phyloP scores from a whole-genome alignment of 1,140 invertebrate species.

The Ostrea denselamellosa region DNA sequence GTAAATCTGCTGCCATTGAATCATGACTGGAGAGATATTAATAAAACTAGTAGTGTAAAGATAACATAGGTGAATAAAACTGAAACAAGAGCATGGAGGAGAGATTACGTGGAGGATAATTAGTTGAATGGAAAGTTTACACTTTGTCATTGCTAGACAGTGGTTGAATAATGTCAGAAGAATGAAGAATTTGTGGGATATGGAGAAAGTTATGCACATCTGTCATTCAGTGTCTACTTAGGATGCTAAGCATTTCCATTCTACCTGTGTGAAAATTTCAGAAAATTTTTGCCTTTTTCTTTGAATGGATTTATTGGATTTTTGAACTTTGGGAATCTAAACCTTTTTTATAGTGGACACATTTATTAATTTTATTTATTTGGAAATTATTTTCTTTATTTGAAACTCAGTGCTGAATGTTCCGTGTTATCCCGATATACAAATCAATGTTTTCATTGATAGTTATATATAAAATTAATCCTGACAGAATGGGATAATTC shows the following conservation, averaged over 20 bases:
- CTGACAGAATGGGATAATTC: neutral
- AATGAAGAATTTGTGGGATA: conserved; percentile 27
- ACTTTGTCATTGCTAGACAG: neutral
- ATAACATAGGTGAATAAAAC: conserved; percentile 24
- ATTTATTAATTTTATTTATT: too few species aligned
- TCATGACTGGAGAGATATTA: conserved; percentile 32
- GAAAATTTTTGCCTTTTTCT: neutral
- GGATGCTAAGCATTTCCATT: conserved; percentile 28
- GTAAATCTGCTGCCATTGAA: conserved; percentile 45
- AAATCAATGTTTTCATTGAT: neutral
- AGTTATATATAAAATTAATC: neutral
- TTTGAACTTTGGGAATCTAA: neutral
- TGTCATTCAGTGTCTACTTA: conserved; percentile 15
- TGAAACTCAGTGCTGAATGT: neutral
- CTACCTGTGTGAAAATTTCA: conserved; percentile 1
- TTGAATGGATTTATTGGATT: conserved; percentile 27
- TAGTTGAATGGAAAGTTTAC: conserved; percentile 27
- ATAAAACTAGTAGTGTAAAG: conserved; percentile 44
- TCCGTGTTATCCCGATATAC: neutral
- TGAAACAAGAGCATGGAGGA: conserved; percentile 45
- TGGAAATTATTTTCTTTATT: too few species aligned
- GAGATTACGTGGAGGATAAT: conserved; percentile 25
- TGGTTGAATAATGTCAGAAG: conserved; percentile 21
- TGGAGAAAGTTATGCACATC: conserved; percentile 37
- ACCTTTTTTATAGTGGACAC: neutral